phyloP scores from a whole-genome alignment of 2,113 vertebrate species.

The Vidua macroura region DNA sequence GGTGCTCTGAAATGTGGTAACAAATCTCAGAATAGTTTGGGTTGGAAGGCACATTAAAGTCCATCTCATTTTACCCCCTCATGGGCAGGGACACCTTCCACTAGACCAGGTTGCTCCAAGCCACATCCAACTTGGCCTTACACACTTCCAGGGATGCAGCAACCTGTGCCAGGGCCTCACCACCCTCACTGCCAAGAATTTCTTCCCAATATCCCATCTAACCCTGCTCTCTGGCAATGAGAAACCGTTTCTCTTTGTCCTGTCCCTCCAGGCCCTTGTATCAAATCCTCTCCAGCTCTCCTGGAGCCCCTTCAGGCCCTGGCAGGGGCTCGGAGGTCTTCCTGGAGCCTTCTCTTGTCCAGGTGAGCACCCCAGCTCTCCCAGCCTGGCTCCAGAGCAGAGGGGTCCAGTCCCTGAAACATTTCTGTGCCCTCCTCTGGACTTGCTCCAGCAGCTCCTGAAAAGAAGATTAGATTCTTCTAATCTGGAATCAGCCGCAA shows the following conservation, averaged over 20 bases:
- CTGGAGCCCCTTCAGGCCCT: not conserved
- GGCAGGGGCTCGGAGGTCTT: rapidly evolving
- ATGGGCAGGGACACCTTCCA: not conserved
- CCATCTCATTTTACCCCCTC: not conserved
- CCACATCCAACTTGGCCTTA: rapidly evolving
- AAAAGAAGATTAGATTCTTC: not conserved
- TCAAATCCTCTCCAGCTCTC: not conserved
- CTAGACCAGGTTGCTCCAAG: rapidly evolving
- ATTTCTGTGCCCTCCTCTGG: not conserved
- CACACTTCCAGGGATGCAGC: not conserved
- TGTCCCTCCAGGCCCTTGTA: not conserved
- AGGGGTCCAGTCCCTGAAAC: not conserved
- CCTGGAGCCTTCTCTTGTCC: not conserved
- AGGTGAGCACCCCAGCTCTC: not conserved
- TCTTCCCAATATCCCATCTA: not conserved
- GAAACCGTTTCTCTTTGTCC: not conserved
- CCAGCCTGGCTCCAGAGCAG: not conserved
- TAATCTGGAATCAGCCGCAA: not conserved
- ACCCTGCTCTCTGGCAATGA: not conserved
- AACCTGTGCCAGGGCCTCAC: not conserved
- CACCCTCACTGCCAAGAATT: not conserved
- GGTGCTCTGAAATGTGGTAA: not conserved
- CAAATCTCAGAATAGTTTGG: not conserved
- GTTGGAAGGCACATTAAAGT: not conserved
- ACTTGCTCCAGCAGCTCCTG: not conserved